These are phyloP conservation scores for Climacteris rufus DNA, from an alignment of 2,113 vertebrate species.

Conservation along the genomic window DNA sequence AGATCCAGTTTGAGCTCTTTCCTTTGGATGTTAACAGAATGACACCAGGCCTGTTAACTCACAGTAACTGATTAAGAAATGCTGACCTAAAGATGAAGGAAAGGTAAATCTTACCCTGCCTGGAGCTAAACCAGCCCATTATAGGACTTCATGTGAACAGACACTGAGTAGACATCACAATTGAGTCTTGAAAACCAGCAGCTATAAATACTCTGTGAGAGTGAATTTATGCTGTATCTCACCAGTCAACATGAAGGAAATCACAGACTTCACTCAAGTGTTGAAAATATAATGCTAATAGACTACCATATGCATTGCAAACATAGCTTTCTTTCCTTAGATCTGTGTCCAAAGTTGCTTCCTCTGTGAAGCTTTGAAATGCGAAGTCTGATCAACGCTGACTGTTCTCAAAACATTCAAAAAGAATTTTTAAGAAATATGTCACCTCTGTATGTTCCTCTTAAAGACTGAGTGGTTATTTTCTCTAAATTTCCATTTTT, in stretches of 20 bases:
- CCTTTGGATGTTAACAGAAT: not conserved
- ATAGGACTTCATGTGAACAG: not conserved
- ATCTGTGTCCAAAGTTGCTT: conserved; percentile 47
- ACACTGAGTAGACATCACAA: not conserved
- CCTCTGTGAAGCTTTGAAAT: conserved; percentile 32
- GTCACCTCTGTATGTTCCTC: not conserved
- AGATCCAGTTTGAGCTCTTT: not conserved
- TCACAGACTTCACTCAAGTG: conserved; percentile 20
- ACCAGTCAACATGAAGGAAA: conserved; percentile 31
- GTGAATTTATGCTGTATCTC: conserved; percentile 12
- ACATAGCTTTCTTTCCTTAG: conserved; percentile 14
- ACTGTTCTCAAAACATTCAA: conserved; percentile 39
- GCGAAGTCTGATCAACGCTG: conserved; percentile 24
- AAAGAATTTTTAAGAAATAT: conserved; percentile 58
- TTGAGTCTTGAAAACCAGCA: not conserved
- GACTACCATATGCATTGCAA: conserved; percentile 50
- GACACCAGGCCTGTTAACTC: not conserved
- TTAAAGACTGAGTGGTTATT: not conserved
- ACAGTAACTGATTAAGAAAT: not conserved
- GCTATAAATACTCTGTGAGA: conserved; percentile 26
- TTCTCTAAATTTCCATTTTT: not conserved
- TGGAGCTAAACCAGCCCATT: not conserved
- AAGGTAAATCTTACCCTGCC: not conserved
- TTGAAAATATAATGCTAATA: conserved; percentile 54
- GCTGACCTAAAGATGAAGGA: conserved; percentile 4